Conservation (phyloP, 2,888 invertebrate genomes). For the Cantharis lateralis region DNA sequence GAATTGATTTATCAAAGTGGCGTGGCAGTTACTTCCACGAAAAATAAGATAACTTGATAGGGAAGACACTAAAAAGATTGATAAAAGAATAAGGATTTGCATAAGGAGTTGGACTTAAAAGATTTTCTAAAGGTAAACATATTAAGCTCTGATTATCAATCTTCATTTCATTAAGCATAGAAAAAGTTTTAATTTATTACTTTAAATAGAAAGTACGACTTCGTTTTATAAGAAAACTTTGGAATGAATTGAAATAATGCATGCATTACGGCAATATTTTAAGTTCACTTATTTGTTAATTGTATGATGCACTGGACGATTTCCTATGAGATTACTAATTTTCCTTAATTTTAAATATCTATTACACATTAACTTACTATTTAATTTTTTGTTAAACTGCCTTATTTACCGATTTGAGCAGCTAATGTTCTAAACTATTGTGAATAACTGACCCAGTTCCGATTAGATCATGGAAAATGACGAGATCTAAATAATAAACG, state of each 20-base stretch:
- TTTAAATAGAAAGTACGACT: neutral
- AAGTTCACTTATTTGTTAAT: no score
- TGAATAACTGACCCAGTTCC: no score
- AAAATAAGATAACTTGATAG: constrained; percentile 13
- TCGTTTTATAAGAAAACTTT: neutral
- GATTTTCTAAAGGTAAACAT: constrained; percentile 5
- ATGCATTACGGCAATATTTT: neutral
- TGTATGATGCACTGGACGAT: no score
- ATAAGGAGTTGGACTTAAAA: constrained; percentile 19
- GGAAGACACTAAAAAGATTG: constrained; percentile 23
- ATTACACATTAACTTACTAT: no score
- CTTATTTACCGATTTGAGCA: no score
- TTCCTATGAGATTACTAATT: no score
- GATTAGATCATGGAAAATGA: no score
- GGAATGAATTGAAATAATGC: neutral
- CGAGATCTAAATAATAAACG: no score
- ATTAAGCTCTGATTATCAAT: neutral
- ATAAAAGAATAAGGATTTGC: constrained; percentile 23
- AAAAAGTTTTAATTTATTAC: neutral
- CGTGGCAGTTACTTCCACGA: constrained; percentile 5
- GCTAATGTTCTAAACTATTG: no score
- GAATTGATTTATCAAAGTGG: constrained; percentile 28
- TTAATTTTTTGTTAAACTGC: no score
- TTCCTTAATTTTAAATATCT: no score
- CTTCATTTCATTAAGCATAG: neutral